A percentile compares a stretch with the other conserved stretches of the same genome.
These are phyloP conservation scores for Arion vulgaris DNA, from an alignment of 1,140 invertebrate species.

Conservation along the genomic window DNA sequence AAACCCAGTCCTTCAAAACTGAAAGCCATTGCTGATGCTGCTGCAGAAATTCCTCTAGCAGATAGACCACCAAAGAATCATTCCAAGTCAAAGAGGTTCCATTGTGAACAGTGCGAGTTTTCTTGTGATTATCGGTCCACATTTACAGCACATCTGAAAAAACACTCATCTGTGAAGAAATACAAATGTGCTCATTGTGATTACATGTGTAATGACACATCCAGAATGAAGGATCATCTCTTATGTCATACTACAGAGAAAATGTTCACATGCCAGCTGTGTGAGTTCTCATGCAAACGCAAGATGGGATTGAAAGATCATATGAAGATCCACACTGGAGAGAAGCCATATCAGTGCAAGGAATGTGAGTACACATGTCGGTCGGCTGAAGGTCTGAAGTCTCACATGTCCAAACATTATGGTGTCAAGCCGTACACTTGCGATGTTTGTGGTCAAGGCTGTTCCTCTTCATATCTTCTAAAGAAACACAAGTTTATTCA, in stretches of 20 bases:
- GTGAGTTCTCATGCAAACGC: constrained; percentile 31
- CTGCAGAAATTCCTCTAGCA: background rate
- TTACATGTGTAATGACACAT: constrained; percentile 29
- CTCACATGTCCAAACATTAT: constrained; percentile 33
- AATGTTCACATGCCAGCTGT: constrained; percentile 5
- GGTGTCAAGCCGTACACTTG: constrained; percentile 26
- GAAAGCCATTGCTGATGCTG: background rate
- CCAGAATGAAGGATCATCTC: constrained; percentile 30
- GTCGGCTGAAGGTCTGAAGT: constrained; percentile 17
- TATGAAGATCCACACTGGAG: constrained; percentile 29
- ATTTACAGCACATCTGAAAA: constrained; percentile 22
- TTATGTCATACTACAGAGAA: constrained; percentile 28
- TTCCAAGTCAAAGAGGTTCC: constrained; percentile 32
- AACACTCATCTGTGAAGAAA: constrained; percentile 25
- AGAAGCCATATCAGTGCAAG: constrained; percentile 27
- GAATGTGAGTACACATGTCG: constrained; percentile 30
- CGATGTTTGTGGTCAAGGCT: constrained; percentile 33
- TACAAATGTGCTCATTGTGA: constrained; percentile 36
- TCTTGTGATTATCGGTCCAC: constrained; percentile 33
- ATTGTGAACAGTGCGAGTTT: constrained; percentile 30
- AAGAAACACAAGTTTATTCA: constrained; percentile 37
- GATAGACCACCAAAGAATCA: constrained; percentile 21
- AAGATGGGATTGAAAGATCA: constrained; percentile 34
- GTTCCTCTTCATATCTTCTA: constrained; percentile 13
- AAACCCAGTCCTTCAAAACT: constrained; percentile 22